phyloP scores from a whole-genome alignment of 2,797 vertebrate species.

The Myotis daubentonii region DNA sequence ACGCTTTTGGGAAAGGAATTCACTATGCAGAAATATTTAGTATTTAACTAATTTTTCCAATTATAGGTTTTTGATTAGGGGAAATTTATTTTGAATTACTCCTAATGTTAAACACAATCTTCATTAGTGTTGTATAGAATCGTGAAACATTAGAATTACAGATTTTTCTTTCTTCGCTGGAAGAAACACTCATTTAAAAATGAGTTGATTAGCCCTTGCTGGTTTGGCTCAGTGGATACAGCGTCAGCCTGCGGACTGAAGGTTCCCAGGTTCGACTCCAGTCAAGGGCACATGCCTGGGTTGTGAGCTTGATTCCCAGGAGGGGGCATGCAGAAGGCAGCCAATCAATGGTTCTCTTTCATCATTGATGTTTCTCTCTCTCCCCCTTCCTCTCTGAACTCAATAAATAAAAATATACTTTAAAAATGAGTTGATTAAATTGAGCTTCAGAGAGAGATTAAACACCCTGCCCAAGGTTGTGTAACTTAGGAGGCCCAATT shows the following conservation, averaged over 20 bases:
- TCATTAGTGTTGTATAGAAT: constrained; percentile 30
- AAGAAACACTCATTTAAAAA: constrained; percentile 24
- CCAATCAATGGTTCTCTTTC: no score
- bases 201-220: background rate
- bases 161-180: background rate
- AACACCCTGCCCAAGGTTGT: background rate
- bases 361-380: no score
- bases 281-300: no score
- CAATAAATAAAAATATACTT: background rate
- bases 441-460: background rate
- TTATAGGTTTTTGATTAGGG: constrained; percentile 61
- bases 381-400: no score
- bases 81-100: constrained; percentile 62
- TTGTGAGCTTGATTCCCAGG: no score
- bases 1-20: constrained; percentile 45
- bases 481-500: background rate
- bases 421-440: background rate
- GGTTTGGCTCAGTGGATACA: no score
- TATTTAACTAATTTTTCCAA: constrained; percentile 64
- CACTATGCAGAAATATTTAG: constrained; percentile 16
- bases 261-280: no score
- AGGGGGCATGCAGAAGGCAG: no score
- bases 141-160: background rate
- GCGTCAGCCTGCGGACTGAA: no score
- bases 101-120: constrained; percentile 23